Conservation (phyloP, 2,113 vertebrate species). For the Spermophilus dauricus region DNA sequence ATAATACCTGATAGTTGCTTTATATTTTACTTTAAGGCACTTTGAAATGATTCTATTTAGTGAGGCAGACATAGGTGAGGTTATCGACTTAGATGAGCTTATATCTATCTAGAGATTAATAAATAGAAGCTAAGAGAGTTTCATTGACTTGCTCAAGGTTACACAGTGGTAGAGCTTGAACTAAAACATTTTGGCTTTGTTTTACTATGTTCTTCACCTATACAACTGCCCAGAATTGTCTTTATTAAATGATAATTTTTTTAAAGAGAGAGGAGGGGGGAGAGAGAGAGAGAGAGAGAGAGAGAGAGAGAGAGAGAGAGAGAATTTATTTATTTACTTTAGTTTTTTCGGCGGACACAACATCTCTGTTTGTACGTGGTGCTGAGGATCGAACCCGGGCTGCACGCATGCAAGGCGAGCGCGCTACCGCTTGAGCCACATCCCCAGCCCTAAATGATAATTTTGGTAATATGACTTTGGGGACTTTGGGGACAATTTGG, state of each 20-base stretch:
- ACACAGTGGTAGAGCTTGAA: background rate
- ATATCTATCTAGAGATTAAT: background rate
- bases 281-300: too few species aligned
- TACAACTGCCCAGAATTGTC: background rate
- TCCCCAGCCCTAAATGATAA: slow-evolving; percentile 59
- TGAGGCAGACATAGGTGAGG: background rate
- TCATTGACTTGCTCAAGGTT: background rate
- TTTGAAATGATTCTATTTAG: slow-evolving; percentile 5
- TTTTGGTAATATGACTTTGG: slow-evolving; percentile 26
- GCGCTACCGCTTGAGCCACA: too few species aligned
- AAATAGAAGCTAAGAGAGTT: background rate
- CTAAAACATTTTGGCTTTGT: slow-evolving; percentile 39
- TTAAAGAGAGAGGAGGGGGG: too few species aligned
- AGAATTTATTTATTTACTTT: too few species aligned
- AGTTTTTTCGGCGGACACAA: too few species aligned
- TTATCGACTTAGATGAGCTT: background rate
- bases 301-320: too few species aligned
- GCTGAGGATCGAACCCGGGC: too few species aligned
- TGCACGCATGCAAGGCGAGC: too few species aligned
- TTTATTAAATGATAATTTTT: slow-evolving; percentile 60
- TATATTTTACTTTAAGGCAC: background rate
- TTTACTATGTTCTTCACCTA: background rate
- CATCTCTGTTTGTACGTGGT: too few species aligned
- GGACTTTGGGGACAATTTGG: background rate
- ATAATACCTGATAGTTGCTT: background rate